Evolutionary conservation across 1,140 invertebrate genomes (phyloP).

Genomic region (Probaryconus sp.): DNA sequence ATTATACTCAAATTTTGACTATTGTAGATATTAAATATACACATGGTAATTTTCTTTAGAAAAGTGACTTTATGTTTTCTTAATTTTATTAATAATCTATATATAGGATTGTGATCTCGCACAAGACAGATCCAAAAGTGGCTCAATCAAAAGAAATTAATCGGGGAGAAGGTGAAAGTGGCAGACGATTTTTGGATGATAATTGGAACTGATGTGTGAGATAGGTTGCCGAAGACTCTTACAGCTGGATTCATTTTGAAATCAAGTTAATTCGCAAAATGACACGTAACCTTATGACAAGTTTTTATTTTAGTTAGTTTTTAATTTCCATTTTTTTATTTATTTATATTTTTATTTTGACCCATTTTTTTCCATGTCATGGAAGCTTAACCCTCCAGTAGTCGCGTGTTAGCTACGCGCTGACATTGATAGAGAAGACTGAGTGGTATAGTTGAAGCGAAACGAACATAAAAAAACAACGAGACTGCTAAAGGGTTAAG

Average conservation of each 20-base stretch:
- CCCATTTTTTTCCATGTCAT: no score
- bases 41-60: constrained; percentile 4
- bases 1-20: no score
- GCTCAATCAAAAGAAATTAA: constrained; percentile 54
- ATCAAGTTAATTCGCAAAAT: constrained; percentile 57
- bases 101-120: constrained; percentile 54
- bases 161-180: constrained; percentile 37
- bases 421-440: no score
- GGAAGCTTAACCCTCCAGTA: no score
- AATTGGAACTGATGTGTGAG: constrained; percentile 56
- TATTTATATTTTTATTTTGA: no score
- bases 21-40: no score
- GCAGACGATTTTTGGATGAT: constrained; percentile 42
- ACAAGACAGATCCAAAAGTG: constrained; percentile 57
- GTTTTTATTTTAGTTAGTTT: no score
- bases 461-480: no score
- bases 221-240: constrained; percentile 58
- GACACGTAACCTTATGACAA: constrained; percentile 57
- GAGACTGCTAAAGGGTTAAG: no score
- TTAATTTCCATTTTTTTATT: no score
- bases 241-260: constrained; percentile 52
- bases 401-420: no score
- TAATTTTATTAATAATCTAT: constrained; percentile 9
- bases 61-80: constrained; percentile 5
- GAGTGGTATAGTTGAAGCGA: no score